phyloP scores from a whole-genome alignment of 1,140 invertebrate genomes.

The Galendromus occidentalis region DNA sequence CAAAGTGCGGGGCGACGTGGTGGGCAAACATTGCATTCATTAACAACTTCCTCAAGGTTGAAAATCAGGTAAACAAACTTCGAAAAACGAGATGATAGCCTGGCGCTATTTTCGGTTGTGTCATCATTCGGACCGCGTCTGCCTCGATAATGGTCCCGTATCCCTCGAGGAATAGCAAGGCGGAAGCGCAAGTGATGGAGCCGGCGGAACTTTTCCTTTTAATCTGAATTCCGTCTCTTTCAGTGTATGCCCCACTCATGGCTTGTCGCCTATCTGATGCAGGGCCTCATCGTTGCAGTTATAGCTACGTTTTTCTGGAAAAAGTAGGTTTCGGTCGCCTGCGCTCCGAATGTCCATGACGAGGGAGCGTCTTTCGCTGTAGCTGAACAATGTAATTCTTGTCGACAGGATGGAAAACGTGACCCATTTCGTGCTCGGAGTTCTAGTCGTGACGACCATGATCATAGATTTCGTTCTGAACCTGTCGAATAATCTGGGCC shows the following conservation, averaged over 20 bases:
- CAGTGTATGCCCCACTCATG: slow-evolving; percentile 4
- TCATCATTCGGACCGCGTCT: too few species aligned
- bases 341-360: too few species aligned
- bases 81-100: too few species aligned
- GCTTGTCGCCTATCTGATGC: neutral
- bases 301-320: slow-evolving; percentile 3
- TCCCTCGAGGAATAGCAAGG: too few species aligned
- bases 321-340: neutral
- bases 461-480: neutral
- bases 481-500: neutral
- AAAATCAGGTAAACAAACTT: neutral
- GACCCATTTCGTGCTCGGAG: neutral
- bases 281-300: neutral
- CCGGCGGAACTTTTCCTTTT: too few species aligned
- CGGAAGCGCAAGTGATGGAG: too few species aligned
- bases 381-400: too few species aligned
- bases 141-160: too few species aligned
- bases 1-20: neutral
- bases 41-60: slow-evolving; percentile 6
- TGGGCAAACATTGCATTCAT: neutral
- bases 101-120: too few species aligned
- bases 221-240: neutral
- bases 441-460: neutral
- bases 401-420: neutral
- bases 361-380: too few species aligned